Evolutionary conservation across 2,113 vertebrate species (phyloP).

Genomic region (Willisornis vidua): DNA sequence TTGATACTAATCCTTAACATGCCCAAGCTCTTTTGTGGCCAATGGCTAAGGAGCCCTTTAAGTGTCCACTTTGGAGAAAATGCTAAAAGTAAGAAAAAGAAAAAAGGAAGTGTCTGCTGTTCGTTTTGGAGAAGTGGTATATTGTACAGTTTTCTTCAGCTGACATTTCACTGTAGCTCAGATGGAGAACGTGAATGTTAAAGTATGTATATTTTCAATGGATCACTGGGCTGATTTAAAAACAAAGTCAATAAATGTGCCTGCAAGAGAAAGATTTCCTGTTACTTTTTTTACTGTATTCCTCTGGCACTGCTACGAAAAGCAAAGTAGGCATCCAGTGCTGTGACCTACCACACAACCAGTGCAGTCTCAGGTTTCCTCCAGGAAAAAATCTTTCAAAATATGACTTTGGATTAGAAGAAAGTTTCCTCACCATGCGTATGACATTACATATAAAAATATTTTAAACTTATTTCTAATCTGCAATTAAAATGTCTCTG

Average conservation of each 20-base stretch:
- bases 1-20: not conserved
- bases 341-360: not conserved
- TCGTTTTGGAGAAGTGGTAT: not conserved
- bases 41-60: not conserved
- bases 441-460: not conserved
- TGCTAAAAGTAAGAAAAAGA: not conserved
- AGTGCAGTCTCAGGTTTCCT: not conserved
- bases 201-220: slow-evolving; percentile 5
- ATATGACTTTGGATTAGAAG: not conserved
- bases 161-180: not conserved
- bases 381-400: not conserved
- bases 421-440: not conserved
- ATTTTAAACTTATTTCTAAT: not conserved
- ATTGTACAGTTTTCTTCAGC: not conserved
- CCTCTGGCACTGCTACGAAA: not conserved
- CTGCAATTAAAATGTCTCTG: not conserved
- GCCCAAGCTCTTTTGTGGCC: not conserved
- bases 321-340: not conserved
- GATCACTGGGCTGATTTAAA: not conserved
- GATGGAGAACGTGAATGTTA: not conserved
- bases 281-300: not conserved
- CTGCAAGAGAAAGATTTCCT: not conserved
- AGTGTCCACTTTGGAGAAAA: not conserved
- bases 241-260: not conserved
- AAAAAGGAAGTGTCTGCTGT: not conserved